Percentiles rank a stretch among this genome's conserved stretches.
phyloP scores from a whole-genome alignment of 2,888 invertebrate species.

The Melanchra persicariae region DNA sequence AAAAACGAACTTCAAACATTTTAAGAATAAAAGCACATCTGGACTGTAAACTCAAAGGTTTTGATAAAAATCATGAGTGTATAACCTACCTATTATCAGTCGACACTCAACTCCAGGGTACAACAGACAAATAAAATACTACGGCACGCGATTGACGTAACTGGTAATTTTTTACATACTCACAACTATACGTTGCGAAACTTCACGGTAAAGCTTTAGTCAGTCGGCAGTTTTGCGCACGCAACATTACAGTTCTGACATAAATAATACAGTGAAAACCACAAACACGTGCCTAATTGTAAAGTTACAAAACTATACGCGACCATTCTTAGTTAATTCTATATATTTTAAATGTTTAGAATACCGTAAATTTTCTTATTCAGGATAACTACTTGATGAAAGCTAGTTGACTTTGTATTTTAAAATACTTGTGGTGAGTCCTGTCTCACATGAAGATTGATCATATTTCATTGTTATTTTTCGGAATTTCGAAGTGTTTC shows the following conservation, averaged over 20 bases:
- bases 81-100: slow-evolving; percentile 18
- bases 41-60: too few species aligned
- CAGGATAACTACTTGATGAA: neutral
- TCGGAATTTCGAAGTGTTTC: slow-evolving; percentile 12
- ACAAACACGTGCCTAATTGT: neutral
- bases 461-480: slow-evolving; percentile 19
- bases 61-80: too few species aligned
- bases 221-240: neutral
- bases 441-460: slow-evolving; percentile 10
- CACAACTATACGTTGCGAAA: slow-evolving; percentile 11
- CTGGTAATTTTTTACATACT: slow-evolving; percentile 13
- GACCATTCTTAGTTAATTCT: neutral
- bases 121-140: slow-evolving; percentile 9
- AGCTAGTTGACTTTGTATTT: neutral
- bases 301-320: neutral
- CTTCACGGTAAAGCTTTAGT: slow-evolving; percentile 18
- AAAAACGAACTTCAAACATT: too few species aligned
- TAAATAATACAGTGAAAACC: slow-evolving; percentile 26
- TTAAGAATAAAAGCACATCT: too few species aligned
- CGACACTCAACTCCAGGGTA: slow-evolving; percentile 10
- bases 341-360: neutral
- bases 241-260: neutral
- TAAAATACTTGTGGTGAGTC: neutral
- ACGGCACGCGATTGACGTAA: slow-evolving; percentile 28
- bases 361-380: neutral